phyloP scores from a whole-genome alignment of 2,113 vertebrate species.

The Antennarius striatus region DNA sequence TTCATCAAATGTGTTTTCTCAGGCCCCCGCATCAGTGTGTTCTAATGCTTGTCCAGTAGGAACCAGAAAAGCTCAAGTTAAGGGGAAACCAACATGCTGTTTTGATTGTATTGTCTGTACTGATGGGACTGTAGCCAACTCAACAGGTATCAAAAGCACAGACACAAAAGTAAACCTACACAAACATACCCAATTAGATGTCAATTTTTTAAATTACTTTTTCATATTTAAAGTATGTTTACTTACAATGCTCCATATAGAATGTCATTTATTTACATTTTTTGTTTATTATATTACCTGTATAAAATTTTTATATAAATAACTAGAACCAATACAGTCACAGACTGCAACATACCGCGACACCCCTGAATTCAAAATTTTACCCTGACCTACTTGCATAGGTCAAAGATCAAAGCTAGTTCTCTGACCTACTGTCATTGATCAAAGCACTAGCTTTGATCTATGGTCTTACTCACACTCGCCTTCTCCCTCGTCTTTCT shows the following conservation, averaged over 20 bases:
- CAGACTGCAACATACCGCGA: no score
- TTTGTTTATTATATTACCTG: not conserved
- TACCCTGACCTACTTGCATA: no score
- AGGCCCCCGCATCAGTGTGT: constrained; percentile 75
- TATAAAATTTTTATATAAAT: no score
- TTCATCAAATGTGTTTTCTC: not conserved
- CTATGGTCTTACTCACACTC: no score
- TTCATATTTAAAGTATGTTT: constrained; percentile 36
- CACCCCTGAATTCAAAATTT: no score
- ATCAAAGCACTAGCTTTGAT: no score
- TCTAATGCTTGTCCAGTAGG: constrained; percentile 70
- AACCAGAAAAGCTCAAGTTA: constrained; percentile 75
- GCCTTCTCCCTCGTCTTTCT: no score
- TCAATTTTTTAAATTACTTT: constrained; percentile 42
- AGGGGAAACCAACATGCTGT: constrained; percentile 74
- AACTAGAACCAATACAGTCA: no score
- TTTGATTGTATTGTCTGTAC: constrained; percentile 76
- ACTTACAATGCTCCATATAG: not conserved
- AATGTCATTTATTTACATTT: no score
- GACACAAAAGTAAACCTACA: constrained; percentile 30
- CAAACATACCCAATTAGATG: not conserved
- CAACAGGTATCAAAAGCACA: constrained; percentile 56
- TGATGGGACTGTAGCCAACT: constrained; percentile 76
- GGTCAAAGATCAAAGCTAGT: no score
- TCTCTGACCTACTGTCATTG: no score